These are phyloP conservation scores for Heliangelus exortis DNA, from an alignment of 2,797 vertebrate genomes.

Conservation along the genomic window DNA sequence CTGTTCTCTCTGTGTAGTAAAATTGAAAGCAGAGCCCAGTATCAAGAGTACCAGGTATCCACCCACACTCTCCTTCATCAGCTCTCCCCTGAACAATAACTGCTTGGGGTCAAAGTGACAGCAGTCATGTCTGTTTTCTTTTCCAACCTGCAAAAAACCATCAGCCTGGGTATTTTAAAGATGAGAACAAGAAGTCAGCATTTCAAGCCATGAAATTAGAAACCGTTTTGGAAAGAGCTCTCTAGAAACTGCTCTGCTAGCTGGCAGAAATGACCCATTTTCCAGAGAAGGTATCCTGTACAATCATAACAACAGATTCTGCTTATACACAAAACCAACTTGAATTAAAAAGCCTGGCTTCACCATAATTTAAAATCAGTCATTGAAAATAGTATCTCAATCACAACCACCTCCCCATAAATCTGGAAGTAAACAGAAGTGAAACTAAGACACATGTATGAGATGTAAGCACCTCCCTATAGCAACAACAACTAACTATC, in stretches of 20 bases:
- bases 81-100: background rate
- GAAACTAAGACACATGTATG: background rate
- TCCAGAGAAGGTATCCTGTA: background rate
- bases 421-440: background rate
- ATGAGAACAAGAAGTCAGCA: background rate
- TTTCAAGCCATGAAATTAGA: background rate
- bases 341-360: background rate
- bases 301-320: background rate
- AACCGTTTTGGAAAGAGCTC: background rate
- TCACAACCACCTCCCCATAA: background rate
- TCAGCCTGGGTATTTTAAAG: background rate
- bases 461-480: background rate
- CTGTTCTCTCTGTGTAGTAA: constrained; percentile 10
- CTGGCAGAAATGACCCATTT: background rate
- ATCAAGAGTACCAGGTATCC: background rate
- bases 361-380: background rate
- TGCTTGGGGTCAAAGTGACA: background rate
- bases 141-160: background rate
- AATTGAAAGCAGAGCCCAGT: constrained; percentile 27
- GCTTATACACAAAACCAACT: background rate
- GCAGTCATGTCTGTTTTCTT: background rate
- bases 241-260: background rate
- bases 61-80: background rate
- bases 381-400: background rate
- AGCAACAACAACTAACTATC: background rate